phyloP scores from a whole-genome alignment of 2,888 invertebrate species.

The Athalia circularis region DNA sequence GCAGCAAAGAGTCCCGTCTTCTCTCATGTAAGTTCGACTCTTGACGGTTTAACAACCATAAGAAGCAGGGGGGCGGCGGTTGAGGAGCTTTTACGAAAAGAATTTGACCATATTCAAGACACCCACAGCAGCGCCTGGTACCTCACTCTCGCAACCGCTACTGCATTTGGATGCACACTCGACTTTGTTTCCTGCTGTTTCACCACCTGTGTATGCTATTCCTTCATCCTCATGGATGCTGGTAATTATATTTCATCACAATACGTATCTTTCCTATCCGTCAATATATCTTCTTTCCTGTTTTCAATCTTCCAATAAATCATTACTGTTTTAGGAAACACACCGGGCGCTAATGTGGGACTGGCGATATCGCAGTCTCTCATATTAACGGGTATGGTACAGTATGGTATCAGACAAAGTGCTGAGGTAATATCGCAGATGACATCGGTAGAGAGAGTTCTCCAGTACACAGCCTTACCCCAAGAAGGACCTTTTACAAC shows the following conservation, averaged over 20 bases:
- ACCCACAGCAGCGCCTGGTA: constrained; percentile 83
- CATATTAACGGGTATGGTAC: constrained; percentile 86
- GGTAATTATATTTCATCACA: constrained; percentile 68
- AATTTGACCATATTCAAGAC: constrained; percentile 84
- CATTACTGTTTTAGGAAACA: constrained; percentile 70
- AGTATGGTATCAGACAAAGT: constrained; percentile 85
- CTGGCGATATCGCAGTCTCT: constrained; percentile 83
- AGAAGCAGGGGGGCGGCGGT: constrained; percentile 82
- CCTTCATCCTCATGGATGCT: constrained; percentile 78
- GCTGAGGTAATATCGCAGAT: constrained; percentile 85
- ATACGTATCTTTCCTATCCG: no score
- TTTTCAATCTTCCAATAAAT: no score
- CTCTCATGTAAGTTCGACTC: constrained; percentile 89
- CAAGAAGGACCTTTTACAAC: constrained; percentile 76
- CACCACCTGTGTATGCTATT: constrained; percentile 79
- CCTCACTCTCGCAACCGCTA: constrained; percentile 79
- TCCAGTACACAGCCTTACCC: constrained; percentile 86
- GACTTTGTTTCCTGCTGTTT: constrained; percentile 84
- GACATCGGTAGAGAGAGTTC: constrained; percentile 87
- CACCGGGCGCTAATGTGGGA: constrained; percentile 81
- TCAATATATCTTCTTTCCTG: no score
- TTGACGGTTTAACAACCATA: constrained; percentile 92
- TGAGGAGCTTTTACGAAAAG: constrained; percentile 81
- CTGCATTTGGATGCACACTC: constrained; percentile 85
- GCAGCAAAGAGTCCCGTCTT: constrained; percentile 89